Percentiles rank a stretch among this genome's conserved stretches.
Evolutionary conservation across 2,888 invertebrate species (phyloP).

Genomic region (Synanthedon vespiformis): DNA sequence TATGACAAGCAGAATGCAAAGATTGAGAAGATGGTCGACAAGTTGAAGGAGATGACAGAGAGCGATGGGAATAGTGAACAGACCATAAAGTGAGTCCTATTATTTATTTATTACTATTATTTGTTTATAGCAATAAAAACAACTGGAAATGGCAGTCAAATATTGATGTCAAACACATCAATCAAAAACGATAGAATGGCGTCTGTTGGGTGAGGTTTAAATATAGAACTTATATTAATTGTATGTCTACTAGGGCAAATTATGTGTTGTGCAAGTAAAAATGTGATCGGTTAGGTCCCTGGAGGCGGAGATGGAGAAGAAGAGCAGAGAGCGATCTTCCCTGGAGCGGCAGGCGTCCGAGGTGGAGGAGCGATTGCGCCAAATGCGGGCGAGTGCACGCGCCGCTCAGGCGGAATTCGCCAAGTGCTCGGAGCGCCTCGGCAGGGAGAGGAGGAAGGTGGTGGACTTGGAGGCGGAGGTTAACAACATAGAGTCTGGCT

Average conservation of each 20-base stretch:
- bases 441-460: slow-evolving; percentile 40
- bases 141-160: too few species aligned
- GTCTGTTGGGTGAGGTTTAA: too few species aligned
- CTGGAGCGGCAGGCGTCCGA: slow-evolving; percentile 42
- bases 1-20: slow-evolving; percentile 52
- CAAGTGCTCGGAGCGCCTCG: slow-evolving; percentile 32
- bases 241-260: too few species aligned
- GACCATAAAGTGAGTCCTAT: slow-evolving; percentile 49
- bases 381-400: slow-evolving; percentile 29
- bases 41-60: slow-evolving; percentile 39
- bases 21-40: slow-evolving; percentile 41
- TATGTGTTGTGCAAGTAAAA: too few species aligned
- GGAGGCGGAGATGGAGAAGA: slow-evolving; percentile 42
- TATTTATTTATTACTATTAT: too few species aligned
- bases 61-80: slow-evolving; percentile 38
- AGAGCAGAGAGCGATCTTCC: slow-evolving; percentile 25
- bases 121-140: too few species aligned
- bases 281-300: slow-evolving; percentile 11
- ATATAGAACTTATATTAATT: too few species aligned
- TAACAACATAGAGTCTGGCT: slow-evolving; percentile 38
- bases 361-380: slow-evolving; percentile 30
- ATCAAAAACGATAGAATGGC: too few species aligned
- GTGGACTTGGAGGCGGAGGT: slow-evolving; percentile 43
- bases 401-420: slow-evolving; percentile 8
- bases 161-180: too few species aligned